phyloP scores from a whole-genome alignment of 2,797 vertebrate species.

The Ataeniobius toweri region DNA sequence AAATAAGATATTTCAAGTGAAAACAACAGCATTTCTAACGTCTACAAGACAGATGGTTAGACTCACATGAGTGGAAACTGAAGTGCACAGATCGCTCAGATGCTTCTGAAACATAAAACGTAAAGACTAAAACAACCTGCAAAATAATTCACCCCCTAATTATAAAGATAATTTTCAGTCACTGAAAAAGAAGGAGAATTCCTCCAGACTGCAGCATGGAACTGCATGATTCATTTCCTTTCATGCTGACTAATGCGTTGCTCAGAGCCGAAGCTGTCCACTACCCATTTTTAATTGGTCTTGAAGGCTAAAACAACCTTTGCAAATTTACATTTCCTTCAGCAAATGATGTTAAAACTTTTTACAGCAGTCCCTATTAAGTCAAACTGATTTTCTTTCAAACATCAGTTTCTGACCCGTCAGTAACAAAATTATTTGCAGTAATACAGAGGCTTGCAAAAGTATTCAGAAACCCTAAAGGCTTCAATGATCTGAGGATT shows the following conservation, averaged over 20 bases:
- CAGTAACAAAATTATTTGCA: background rate
- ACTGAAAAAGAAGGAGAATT: constrained; percentile 51
- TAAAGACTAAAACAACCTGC: constrained; percentile 30
- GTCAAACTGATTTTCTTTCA: background rate
- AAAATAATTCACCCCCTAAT: constrained; percentile 59
- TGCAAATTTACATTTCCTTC: constrained; percentile 42
- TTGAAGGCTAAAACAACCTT: constrained; percentile 47
- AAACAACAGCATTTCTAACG: constrained; percentile 31
- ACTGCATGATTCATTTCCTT: constrained; percentile 53
- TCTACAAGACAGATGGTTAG: constrained; percentile 26
- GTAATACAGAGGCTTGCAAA: background rate
- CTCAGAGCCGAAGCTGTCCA: constrained; percentile 33
- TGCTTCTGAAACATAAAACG: constrained; percentile 20
- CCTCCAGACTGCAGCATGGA: constrained; percentile 46
- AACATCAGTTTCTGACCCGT: background rate
- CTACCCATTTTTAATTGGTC: constrained; percentile 63
- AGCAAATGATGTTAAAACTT: constrained; percentile 27
- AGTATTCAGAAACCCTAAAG: background rate
- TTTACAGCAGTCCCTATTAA: background rate
- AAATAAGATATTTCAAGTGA: constrained; percentile 50
- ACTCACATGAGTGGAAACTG: constrained; percentile 36
- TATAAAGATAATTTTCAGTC: constrained; percentile 61
- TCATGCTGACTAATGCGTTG: constrained; percentile 47
- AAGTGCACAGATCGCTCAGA: constrained; percentile 22
- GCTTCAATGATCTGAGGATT: background rate